Base-by-base conservation (phyloP, 1,140 invertebrate species). In the Calephelis nemesis region DNA sequence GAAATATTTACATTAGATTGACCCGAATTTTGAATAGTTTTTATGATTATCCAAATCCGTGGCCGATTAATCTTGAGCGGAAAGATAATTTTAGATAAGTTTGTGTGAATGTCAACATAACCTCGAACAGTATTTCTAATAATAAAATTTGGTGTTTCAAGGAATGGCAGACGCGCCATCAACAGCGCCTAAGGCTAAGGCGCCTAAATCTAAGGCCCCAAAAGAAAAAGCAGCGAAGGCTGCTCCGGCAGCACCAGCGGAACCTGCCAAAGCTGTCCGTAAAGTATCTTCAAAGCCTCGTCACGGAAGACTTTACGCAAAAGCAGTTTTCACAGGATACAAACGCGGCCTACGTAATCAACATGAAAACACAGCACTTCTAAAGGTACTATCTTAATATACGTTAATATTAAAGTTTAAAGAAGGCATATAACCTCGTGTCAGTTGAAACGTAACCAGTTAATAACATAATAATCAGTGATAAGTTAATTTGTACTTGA, bases 261-360 rank as follows among this genome's bases (percentile, higher is more conserved):
- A 91, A 67, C 88, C 90, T 68, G 83, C 88, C 65, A 92, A 89
- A 74, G 85, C 91, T 54, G 83, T 94, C 63, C 95, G 94, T 68
- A 95, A 93, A 73, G 93, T 95, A 67, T 94, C 93, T 5, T 93
- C 93, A 19, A 94, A 95, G 81, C 92, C 95, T 70, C 92, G 93
- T 68, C 96, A 96, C 81, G 96, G 96, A 66, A 94, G 98, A 80
- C 93, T 99, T 13, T 99, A 99, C 83, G 97, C 97, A 15, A 99
- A 99, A 92, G 98, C 97, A 45, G 96, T 99, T 15, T 99, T 99
- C 92, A 98, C 98, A 78, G 99, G 99, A 63, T 99, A 98, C 94
- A 99, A 98, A 92, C 95, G 99, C 82, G 98, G 98, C 72, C 94
- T 98, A 15, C 95, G 98, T 74, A 99, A 99, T 86, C 99, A 99